These are phyloP conservation scores for Spatula versicolor DNA, from an alignment of 2,797 vertebrate genomes.

Conservation along the genomic window DNA sequence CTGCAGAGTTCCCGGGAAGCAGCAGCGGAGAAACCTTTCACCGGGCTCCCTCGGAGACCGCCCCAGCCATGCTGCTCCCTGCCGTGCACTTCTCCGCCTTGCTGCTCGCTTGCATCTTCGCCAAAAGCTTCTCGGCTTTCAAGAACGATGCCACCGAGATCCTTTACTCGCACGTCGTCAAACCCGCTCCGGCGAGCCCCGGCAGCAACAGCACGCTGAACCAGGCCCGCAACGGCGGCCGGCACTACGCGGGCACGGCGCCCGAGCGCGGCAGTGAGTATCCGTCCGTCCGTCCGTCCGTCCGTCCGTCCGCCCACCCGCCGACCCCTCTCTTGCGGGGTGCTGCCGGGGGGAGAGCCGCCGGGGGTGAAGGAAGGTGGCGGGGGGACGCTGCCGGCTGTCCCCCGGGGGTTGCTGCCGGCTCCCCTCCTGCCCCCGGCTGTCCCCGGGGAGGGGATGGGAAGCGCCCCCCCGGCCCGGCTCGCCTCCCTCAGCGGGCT, in stretches of 20 bases:
- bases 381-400: too few relatives aligned
- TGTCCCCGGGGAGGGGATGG: too few relatives aligned
- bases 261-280: slow-evolving; percentile 88
- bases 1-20: slow-evolving; percentile 74
- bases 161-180: slow-evolving; percentile 84
- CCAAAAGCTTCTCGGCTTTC: slow-evolving; percentile 86
- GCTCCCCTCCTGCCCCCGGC: too few relatives aligned
- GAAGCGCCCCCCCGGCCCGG: neutral
- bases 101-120: slow-evolving; percentile 84
- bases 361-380: too few relatives aligned
- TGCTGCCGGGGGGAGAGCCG: too few relatives aligned
- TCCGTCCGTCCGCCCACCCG: too few relatives aligned
- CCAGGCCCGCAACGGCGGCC: slow-evolving; percentile 90
- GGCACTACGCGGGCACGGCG: slow-evolving; percentile 77
- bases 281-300: neutral
- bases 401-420: too few relatives aligned
- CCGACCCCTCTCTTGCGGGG: too few relatives aligned
- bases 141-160: slow-evolving; percentile 95
- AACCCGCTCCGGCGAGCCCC: slow-evolving; percentile 78
- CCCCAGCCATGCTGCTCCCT: slow-evolving; percentile 83
- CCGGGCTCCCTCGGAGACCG: slow-evolving; percentile 46
- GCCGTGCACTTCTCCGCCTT: slow-evolving; percentile 82
- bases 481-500: neutral
- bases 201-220: slow-evolving; percentile 91
- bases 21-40: slow-evolving; percentile 62